phyloP scores from a whole-genome alignment of 2,113 vertebrate species.

The Speoplatyrhinus poulsoni region DNA sequence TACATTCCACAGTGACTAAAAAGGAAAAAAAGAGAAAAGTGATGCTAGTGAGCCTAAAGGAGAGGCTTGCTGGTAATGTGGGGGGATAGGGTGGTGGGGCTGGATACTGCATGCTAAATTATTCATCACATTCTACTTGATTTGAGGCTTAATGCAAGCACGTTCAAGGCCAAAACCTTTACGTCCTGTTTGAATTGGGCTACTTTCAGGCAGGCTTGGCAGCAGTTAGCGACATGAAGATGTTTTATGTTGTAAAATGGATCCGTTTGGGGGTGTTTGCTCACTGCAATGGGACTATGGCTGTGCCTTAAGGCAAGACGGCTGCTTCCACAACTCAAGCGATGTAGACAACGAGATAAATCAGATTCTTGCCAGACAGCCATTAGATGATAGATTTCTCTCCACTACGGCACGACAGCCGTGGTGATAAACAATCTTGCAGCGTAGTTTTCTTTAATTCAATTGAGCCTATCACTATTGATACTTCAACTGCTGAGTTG shows the following conservation, averaged over 20 bases:
- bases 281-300: slow-evolving; percentile 29
- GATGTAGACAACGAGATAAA: slow-evolving; percentile 17
- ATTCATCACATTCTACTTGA: slow-evolving; percentile 33
- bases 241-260: slow-evolving; percentile 52
- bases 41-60: slow-evolving; percentile 1
- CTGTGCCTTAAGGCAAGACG: slow-evolving; percentile 27
- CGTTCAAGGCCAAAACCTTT: slow-evolving; percentile 14
- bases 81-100: slow-evolving; percentile 6
- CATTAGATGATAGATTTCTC: slow-evolving; percentile 35
- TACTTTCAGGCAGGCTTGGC: slow-evolving; percentile 28
- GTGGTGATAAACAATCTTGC: slow-evolving; percentile 36
- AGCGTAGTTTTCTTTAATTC: slow-evolving; percentile 42
- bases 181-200: slow-evolving; percentile 13
- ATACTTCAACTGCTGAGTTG: slow-evolving; percentile 34
- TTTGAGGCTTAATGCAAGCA: slow-evolving; percentile 15
- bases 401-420: slow-evolving; percentile 21
- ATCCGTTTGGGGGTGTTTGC: slow-evolving; percentile 39
- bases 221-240: slow-evolving; percentile 27
- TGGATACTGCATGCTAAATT: slow-evolving; percentile 11
- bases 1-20: slow-evolving; percentile 46
- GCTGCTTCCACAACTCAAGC: slow-evolving; percentile 24
- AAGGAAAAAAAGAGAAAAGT: slow-evolving; percentile 1
- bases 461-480: slow-evolving; percentile 37
- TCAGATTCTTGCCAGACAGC: slow-evolving; percentile 25
- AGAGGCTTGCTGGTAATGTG: slow-evolving; percentile 5